phyloP scores from a whole-genome alignment of 2,113 vertebrate species.

The Puma concolor region DNA sequence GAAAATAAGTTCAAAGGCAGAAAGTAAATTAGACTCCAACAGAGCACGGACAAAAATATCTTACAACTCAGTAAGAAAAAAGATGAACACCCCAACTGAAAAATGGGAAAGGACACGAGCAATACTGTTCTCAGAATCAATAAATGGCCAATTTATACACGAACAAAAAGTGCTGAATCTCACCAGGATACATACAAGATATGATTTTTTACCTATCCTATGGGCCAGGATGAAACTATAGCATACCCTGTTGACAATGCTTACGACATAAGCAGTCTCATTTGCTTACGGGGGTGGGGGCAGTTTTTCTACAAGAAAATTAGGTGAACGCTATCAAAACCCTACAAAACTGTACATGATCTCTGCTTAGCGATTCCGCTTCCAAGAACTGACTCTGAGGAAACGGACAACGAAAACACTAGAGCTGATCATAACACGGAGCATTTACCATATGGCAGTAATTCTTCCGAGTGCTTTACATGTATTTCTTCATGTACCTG shows the following conservation, averaged over 20 bases:
- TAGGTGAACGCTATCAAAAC: background rate
- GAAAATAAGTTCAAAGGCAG: background rate
- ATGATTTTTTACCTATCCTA: background rate
- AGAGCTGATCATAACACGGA: background rate
- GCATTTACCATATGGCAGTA: fast-evolving
- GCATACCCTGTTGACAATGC: background rate
- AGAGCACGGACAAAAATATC: background rate
- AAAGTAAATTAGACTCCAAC: background rate
- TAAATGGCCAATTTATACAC: background rate
- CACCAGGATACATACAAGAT: background rate
- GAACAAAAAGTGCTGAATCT: background rate
- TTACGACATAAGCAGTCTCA: background rate
- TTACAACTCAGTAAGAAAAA: background rate
- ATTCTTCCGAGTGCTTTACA: background rate
- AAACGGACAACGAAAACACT: background rate
- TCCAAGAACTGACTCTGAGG: background rate
- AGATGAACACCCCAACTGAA: background rate
- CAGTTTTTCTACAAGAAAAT: background rate
- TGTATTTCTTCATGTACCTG: background rate
- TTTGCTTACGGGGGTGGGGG: background rate
- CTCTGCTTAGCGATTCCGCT: background rate
- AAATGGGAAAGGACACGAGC: background rate
- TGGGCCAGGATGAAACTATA: background rate
- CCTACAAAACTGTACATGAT: background rate
- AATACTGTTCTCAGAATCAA: background rate